Evolutionary conservation across 2,888 invertebrate species (phyloP), one percentile per base, ranked within the genome.

Genomic region (Electrophaes corylata): DNA sequence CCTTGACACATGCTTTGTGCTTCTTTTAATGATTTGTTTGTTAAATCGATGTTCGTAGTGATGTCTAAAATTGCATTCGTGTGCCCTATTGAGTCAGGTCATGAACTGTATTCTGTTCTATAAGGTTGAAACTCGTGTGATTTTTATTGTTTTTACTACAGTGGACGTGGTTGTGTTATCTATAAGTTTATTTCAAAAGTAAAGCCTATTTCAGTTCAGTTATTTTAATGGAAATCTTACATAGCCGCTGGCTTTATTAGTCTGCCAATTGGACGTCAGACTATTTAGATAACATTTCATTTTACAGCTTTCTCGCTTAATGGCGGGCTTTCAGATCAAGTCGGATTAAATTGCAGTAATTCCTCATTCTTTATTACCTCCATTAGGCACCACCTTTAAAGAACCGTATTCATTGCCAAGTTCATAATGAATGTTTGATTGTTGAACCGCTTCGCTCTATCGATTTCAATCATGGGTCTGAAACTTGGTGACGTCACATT

Each of bases 401-500:
- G 14, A 39, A 35, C 23, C 33, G 41, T 26, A 16, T 48, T 49
- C 65, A 71, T 66, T 74, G 75, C 71, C 78, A 82, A 81, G 81
- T 81, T 82, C 75, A 75, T 66, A 55, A 54, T 49, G 48, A 53
- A 54, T 60, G 55, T 62, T 58, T 64, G 52, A 53, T 58, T 53
- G 53, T 40, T 31, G 45, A 65, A 67, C 65, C 63, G 67, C 67
- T 69, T 61, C 64, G 65, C 50, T 60, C 56, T 72, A 87, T 88
- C 80, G 85, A 85, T 82, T 65, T 55, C 57, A 54, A 65, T 63
- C 65, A 57, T 60, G 41, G 58, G 55, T 68, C 67, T 55, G 51
- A 65, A 66, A 64, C 60, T 63, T 52, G n/a, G 57, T 81, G 85
- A 84, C 87, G 86, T 88, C 85, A 83, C 50, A 14, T 35, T 20